Conservation (phyloP, 2,888 invertebrate genomes). For the Macrophya annulata region DNA sequence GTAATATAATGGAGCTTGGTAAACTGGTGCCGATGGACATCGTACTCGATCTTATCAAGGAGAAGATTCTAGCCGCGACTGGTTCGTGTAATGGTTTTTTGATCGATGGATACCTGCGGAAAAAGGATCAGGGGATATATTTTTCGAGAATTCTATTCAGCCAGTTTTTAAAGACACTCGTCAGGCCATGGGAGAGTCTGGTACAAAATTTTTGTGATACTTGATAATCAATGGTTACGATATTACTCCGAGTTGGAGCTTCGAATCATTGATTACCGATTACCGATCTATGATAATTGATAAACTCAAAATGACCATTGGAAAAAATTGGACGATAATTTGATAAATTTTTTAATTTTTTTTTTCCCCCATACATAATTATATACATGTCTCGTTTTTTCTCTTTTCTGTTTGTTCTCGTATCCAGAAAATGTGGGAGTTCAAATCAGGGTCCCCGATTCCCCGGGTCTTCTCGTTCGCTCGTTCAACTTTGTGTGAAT, state of each 20-base stretch:
- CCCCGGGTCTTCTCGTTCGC: constrained; percentile 35
- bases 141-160: constrained; percentile 81
- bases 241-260: neutral
- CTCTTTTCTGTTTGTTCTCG: neutral
- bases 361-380: neutral
- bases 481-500: constrained; percentile 5
- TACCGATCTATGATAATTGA: neutral
- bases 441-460: constrained; percentile 30
- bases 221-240: neutral
- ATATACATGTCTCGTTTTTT: neutral
- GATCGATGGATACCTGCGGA: constrained; percentile 84
- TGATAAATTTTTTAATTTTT: neutral
- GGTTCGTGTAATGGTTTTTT: constrained; percentile 82
- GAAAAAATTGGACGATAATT: neutral
- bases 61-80: constrained; percentile 80
- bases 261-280: neutral
- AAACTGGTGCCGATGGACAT: constrained; percentile 75
- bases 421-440: neutral
- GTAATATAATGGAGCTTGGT: constrained; percentile 22
- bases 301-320: neutral
- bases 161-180: constrained; percentile 63
- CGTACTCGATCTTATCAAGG: constrained; percentile 82
- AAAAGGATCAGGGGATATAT: constrained; percentile 81
- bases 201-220: neutral
- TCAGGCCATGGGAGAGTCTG: constrained; percentile 58